Evolutionary conservation across 2,888 invertebrate genomes (phyloP).

Genomic region (Agrotis segetum): DNA sequence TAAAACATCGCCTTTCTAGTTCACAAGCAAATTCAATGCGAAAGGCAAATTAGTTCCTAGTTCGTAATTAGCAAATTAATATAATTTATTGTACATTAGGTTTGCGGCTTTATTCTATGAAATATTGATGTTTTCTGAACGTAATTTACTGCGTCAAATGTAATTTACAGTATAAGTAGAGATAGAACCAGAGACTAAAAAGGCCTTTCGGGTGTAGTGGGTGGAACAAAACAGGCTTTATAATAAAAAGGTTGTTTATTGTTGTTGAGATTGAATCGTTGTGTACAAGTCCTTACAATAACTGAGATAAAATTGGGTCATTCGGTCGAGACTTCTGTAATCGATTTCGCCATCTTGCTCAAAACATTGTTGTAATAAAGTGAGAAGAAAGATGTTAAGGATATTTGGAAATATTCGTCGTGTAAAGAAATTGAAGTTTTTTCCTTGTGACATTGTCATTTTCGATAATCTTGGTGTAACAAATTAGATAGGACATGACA

Average conservation of each 20-base stretch:
- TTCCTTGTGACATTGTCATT: not conserved
- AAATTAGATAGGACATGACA: not conserved
- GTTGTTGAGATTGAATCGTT: constrained; percentile 22
- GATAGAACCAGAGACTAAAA: not conserved
- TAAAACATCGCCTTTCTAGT: constrained; percentile 25
- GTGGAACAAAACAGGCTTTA: not conserved
- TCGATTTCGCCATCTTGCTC: constrained; percentile 85
- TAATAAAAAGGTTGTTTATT: constrained; percentile 14
- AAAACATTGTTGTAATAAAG: constrained; percentile 64
- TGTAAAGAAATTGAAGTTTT: not conserved
- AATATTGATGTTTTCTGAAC: constrained; percentile 4
- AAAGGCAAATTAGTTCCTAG: constrained; percentile 49
- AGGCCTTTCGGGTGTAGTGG: not conserved
- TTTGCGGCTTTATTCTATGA: constrained; percentile 3
- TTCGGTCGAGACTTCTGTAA: constrained; percentile 82
- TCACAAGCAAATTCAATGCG: constrained; percentile 17
- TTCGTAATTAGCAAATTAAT: constrained; percentile 46
- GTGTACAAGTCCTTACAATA: constrained; percentile 52
- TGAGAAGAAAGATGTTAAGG: constrained; percentile 31
- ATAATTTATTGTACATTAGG: constrained; percentile 25
- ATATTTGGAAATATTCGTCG: constrained; percentile 6
- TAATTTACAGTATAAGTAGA: not conserved
- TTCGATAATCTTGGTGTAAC: not conserved
- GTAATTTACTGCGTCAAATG: constrained; percentile 7
- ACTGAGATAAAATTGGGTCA: constrained; percentile 82